A percentile compares a stretch with the other conserved stretches of the same genome.
Conservation (phyloP, 1,140 invertebrate genomes). For the Pseudobourletiella spinata region DNA sequence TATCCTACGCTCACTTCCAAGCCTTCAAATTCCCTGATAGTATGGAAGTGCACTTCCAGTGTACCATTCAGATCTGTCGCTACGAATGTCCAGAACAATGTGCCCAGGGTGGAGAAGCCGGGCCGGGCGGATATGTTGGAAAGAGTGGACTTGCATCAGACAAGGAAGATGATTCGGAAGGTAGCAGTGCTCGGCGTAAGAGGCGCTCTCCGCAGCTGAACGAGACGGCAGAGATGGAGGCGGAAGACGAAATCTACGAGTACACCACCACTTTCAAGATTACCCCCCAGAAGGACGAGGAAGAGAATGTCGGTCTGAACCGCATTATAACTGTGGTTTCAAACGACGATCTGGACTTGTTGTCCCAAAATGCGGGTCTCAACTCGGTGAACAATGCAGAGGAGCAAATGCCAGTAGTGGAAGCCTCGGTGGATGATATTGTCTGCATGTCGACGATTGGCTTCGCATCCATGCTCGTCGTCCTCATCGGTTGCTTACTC, state of each 20-base stretch:
- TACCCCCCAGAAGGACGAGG: slow-evolving; percentile 49
- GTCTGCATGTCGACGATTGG: slow-evolving; percentile 36
- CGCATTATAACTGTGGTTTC: slow-evolving; percentile 49
- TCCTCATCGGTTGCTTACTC: slow-evolving; percentile 32
- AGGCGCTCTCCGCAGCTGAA: slow-evolving; percentile 45
- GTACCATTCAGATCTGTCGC: slow-evolving; percentile 87
- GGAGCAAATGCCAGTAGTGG: slow-evolving; percentile 23
- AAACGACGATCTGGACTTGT: slow-evolving; percentile 27
- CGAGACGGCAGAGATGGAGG: slow-evolving; percentile 60
- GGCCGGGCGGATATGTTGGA: slow-evolving; percentile 43
- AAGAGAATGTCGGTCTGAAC: slow-evolving; percentile 72
- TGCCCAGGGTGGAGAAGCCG: slow-evolving; percentile 58
- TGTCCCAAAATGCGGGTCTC: background rate
- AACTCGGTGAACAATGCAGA: background rate
- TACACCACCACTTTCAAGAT: slow-evolving; percentile 48
- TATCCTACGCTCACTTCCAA: slow-evolving; percentile 48
- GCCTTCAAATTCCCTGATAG: slow-evolving; percentile 90
- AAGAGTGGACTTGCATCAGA: slow-evolving; percentile 30
- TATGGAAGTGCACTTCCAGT: slow-evolving; percentile 94
- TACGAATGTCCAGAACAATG: slow-evolving; percentile 80
- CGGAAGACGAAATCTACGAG: slow-evolving; percentile 28
- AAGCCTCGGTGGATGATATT: slow-evolving; percentile 24
- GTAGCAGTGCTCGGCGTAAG: slow-evolving; percentile 39
- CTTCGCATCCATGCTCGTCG: slow-evolving; percentile 31
- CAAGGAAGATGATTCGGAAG: slow-evolving; percentile 46